These are phyloP conservation scores for Hoplias malabaricus DNA, from an alignment of 2,113 vertebrate genomes.

Conservation along the genomic window DNA sequence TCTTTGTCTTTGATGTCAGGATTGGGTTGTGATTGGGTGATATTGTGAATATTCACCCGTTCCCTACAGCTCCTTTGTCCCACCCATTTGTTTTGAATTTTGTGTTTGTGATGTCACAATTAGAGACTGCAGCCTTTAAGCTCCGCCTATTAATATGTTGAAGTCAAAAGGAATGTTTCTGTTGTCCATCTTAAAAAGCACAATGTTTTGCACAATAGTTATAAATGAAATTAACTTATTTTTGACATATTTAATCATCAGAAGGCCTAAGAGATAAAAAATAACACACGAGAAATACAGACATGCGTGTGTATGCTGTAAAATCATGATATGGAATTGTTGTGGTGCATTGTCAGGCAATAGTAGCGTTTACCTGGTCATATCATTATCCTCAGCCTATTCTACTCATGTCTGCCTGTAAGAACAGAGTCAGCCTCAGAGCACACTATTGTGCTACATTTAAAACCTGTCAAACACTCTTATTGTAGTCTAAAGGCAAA, in stretches of 20 bases:
- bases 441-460: constrained; percentile 37
- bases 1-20: neutral
- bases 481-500: constrained; percentile 47
- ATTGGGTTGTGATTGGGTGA: neutral
- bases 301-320: constrained; percentile 11
- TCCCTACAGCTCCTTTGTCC: too few relatives aligned
- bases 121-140: neutral
- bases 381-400: constrained; percentile 5
- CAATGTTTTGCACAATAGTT: too few relatives aligned
- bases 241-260: too few relatives aligned
- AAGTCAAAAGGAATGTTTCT: too few relatives aligned
- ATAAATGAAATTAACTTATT: too few relatives aligned
- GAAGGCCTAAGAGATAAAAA: too few relatives aligned
- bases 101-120: neutral
- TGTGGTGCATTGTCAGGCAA: neutral
- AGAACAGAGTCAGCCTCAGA: constrained; percentile 37
- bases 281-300: too few relatives aligned
- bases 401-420: constrained; percentile 13
- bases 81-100: neutral
- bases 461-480: constrained; percentile 45
- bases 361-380: neutral
- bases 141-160: constrained; percentile 17
- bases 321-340: neutral
- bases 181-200: too few relatives aligned
- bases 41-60: neutral